A percentile compares a stretch with the other conserved stretches of the same genome.
phyloP scores from a whole-genome alignment of 2,797 vertebrate species.

The Furcifer pardalis region DNA sequence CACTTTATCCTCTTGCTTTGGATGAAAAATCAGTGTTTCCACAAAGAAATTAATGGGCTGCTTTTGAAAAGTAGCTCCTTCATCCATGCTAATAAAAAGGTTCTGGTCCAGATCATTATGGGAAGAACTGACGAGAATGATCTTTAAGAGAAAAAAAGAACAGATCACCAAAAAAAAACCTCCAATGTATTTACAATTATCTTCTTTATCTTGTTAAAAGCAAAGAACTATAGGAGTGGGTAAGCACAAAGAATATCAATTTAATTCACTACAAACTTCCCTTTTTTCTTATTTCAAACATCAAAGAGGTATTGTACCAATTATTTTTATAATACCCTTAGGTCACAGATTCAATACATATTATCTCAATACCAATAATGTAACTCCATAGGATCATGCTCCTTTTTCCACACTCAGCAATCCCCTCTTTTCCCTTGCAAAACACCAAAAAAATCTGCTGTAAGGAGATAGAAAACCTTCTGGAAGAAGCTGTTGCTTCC shows the following conservation, averaged over 20 bases:
- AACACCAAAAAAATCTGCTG: too few relatives aligned
- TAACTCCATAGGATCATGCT: too few relatives aligned
- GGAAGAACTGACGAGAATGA: conserved; percentile 92
- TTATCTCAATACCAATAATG: too few relatives aligned
- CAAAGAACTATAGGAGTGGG: neutral
- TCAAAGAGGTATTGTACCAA: neutral
- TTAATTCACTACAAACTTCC: neutral
- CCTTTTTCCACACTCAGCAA: too few relatives aligned
- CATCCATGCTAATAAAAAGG: conserved; percentile 92
- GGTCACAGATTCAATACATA: too few relatives aligned
- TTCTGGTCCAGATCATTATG: conserved; percentile 91
- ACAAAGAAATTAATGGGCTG: conserved; percentile 87
- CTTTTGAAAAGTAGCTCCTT: conserved; percentile 92
- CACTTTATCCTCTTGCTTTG: conserved; percentile 92
- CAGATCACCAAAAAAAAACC: neutral
- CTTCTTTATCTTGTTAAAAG: neutral
- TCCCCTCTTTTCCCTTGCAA: too few relatives aligned
- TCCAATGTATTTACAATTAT: neutral
- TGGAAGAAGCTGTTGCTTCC: too few relatives aligned
- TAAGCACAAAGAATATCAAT: neutral
- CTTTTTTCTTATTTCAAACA: neutral
- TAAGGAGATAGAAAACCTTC: too few relatives aligned
- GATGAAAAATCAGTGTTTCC: conserved; percentile 91
- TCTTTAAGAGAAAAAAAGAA: conserved; percentile 76
- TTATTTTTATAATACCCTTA: neutral